Base-by-base conservation (phyloP, 2,888 invertebrate genomes). In the Folsomia manolachei region DNA sequence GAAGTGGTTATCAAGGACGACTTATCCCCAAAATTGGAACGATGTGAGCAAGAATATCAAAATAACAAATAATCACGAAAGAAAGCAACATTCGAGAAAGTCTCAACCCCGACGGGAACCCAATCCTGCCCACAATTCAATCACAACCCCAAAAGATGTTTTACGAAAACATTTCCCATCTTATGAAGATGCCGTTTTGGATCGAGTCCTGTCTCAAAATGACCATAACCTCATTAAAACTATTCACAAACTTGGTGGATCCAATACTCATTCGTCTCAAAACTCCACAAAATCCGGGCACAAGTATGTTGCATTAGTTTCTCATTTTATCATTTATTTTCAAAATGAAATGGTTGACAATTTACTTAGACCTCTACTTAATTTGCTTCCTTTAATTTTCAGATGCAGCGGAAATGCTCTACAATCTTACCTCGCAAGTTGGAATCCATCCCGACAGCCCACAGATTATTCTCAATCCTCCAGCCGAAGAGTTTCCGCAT, bases 151-250 rank as follows among this genome's bases (percentile, higher is more conserved):
- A 26, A 80, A 79, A 65, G 79, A 80, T 21, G 78, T 80, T 67
- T 63, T 80, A n/a, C 64, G 69, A 19, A 79, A 78, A 71, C 63
- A 79, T 19, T 80, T 80, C 61, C 80, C 80, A 9, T 73, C 79
- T 0, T 79, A 80, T 63, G 79, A 79, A 2, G 80, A 80, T 24
- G 64, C 71, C 4, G 63, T 79, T n/a, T 65, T 80, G 64, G 78
- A 80, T 73, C 77, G 77, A 71, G 75, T 78, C 9, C 72, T 80
- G 11, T 70, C 69, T 0, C 80, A 80, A 71, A 80, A 80, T 75
- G 80, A 80, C 56, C 79, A 80, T 60, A 80, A 80, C 70, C 72
- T 80, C 27, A 78, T 80, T 0, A 78, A 76, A 65, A 79, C 80
- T 1, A 80, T 80, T 71, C 80, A 80, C 60, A 80, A 80, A 61